Evolutionary conservation across 1,140 invertebrate genomes (phyloP).

Genomic region (Solenopsis fugax): DNA sequence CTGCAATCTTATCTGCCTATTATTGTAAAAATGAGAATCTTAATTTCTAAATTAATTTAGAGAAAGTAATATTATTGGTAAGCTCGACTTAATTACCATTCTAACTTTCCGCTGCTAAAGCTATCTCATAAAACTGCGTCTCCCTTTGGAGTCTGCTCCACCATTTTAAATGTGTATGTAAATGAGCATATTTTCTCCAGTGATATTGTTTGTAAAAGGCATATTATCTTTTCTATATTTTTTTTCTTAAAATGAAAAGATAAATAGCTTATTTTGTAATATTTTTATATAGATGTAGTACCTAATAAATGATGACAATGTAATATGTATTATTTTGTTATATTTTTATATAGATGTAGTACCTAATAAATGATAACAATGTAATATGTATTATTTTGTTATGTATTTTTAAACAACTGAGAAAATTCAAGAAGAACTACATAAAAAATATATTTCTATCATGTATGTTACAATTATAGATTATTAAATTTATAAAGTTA

Average conservation of each 20-base stretch:
- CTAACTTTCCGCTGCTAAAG: slow-evolving; percentile 74
- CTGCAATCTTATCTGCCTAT: neutral
- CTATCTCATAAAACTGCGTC: slow-evolving; percentile 74
- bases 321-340: neutral
- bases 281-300: slow-evolving; percentile 9
- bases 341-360: slow-evolving; percentile 11
- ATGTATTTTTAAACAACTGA: neutral
- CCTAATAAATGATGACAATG: neutral
- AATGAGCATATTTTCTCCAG: neutral
- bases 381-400: neutral
- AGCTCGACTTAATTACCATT: slow-evolving; percentile 76
- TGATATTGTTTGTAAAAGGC: neutral
- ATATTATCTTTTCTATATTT: neutral
- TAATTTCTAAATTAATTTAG: slow-evolving; percentile 83
- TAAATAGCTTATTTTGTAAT: neutral
- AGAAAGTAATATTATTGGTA: slow-evolving; percentile 79
- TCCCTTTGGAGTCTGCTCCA: slow-evolving; percentile 56
- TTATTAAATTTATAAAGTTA: neutral
- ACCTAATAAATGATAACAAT: neutral
- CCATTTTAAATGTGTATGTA: neutral
- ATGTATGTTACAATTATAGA: neutral
- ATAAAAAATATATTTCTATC: neutral
- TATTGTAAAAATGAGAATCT: slow-evolving; percentile 22
- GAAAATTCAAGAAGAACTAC: neutral
- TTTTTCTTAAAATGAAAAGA: neutral